phyloP scores from a whole-genome alignment of 2,797 vertebrate species.

The Trematomus bernacchii region DNA sequence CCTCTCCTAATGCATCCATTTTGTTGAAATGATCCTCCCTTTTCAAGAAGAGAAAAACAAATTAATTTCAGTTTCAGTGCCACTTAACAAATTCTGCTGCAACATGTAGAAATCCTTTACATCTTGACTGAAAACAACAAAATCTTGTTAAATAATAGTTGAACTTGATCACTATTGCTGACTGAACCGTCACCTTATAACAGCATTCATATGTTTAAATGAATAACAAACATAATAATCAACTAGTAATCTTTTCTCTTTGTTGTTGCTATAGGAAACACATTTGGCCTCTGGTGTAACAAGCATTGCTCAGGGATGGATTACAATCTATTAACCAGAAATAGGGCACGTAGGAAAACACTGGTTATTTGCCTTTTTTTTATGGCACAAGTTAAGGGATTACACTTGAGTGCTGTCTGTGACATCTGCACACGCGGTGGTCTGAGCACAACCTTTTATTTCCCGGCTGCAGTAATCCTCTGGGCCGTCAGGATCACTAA shows the following conservation, averaged over 20 bases:
- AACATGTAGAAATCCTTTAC: not conserved
- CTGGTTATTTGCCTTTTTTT: conserved; percentile 47
- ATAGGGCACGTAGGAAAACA: conserved; percentile 62
- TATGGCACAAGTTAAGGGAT: conserved; percentile 73
- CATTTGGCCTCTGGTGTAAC: conserved; percentile 16
- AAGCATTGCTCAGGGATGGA: conserved; percentile 44
- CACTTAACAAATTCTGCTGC: not conserved
- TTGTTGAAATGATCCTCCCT: not conserved
- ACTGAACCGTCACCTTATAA: not conserved
- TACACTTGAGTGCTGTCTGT: conserved; percentile 63
- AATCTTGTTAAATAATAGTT: conserved; percentile 5
- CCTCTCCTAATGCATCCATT: not conserved
- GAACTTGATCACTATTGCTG: not conserved
- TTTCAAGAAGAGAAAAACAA: not conserved
- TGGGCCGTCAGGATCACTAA: conserved; percentile 57
- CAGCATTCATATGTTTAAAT: conserved; percentile 37
- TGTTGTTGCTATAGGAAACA: conserved; percentile 38
- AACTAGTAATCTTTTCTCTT: conserved; percentile 70
- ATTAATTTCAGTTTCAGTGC: not conserved
- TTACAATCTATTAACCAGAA: conserved; percentile 71
- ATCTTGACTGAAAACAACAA: not conserved
- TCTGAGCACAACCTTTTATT: conserved; percentile 68
- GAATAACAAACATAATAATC: conserved; percentile 44
- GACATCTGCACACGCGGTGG: conserved; percentile 68
- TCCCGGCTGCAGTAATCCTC: conserved; percentile 62